Percentiles rank a stretch among this genome's conserved stretches.
These are phyloP conservation scores for Aulostomus chinensis DNA, from an alignment of 2,797 vertebrate genomes.

Conservation along the genomic window DNA sequence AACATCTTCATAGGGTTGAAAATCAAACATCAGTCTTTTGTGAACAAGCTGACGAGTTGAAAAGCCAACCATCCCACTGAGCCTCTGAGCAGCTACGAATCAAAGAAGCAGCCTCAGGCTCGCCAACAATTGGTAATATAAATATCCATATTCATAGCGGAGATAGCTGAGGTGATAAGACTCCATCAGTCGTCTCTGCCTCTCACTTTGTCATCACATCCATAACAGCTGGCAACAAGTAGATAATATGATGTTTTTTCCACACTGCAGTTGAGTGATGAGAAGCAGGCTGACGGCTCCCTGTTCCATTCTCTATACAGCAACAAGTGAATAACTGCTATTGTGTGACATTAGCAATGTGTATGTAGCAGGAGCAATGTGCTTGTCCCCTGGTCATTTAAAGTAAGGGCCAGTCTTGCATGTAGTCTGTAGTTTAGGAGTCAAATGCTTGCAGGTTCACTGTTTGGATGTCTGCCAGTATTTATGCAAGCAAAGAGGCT, in stretches of 20 bases:
- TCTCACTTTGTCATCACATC: slow-evolving; percentile 48
- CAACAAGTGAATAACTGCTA: slow-evolving; percentile 47
- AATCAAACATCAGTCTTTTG: slow-evolving; percentile 68
- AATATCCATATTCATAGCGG: slow-evolving; percentile 67
- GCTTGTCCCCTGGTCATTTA: slow-evolving; percentile 42
- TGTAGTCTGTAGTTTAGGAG: slow-evolving; percentile 63
- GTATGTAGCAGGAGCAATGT: slow-evolving; percentile 17
- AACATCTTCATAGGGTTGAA: slow-evolving; percentile 50
- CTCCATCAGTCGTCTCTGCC: slow-evolving; percentile 30
- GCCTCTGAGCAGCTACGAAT: slow-evolving; percentile 59
- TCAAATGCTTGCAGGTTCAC: slow-evolving; percentile 66
- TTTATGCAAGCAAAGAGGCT: slow-evolving; percentile 63
- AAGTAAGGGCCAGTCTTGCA: slow-evolving; percentile 60
- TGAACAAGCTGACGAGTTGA: slow-evolving; percentile 61
- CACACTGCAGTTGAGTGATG: slow-evolving; percentile 38
- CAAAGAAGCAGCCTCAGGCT: slow-evolving; percentile 63
- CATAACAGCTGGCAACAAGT: slow-evolving; percentile 26
- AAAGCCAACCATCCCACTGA: slow-evolving; percentile 62
- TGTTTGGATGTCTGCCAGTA: slow-evolving; percentile 59
- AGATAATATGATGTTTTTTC: slow-evolving; percentile 43
- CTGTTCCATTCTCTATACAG: slow-evolving; percentile 14
- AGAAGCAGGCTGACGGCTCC: slow-evolving; percentile 32
- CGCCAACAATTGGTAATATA: slow-evolving; percentile 47
- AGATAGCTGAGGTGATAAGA: slow-evolving; percentile 58
- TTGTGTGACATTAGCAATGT: slow-evolving; percentile 28